phyloP scores from a whole-genome alignment of 1,140 invertebrate genomes.

The Carcinoscorpius rotundicauda region DNA sequence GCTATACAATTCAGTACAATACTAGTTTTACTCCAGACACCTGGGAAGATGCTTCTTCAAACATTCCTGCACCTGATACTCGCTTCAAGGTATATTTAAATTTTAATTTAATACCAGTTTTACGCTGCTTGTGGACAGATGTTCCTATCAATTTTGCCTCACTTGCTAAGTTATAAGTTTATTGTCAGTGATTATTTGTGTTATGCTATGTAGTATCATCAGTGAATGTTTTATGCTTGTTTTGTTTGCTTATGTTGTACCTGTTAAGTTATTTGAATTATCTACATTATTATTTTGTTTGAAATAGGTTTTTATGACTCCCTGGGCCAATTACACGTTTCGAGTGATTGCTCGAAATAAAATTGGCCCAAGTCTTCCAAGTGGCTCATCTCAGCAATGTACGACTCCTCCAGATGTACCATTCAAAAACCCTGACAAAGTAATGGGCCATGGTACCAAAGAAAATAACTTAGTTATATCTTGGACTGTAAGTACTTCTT shows the following conservation, averaged over 20 bases:
- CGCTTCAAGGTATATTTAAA: conserved; percentile 41
- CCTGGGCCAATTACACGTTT: conserved; percentile 96
- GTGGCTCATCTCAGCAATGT: conserved; percentile 62
- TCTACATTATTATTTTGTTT: no score
- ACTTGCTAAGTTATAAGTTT: no score
- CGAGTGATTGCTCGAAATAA: conserved; percentile 85
- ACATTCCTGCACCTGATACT: conserved; percentile 63
- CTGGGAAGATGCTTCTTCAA: conserved; percentile 64
- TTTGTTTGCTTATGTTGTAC: no score
- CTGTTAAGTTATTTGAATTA: no score
- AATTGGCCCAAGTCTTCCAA: conserved; percentile 78
- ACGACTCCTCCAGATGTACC: conserved; percentile 78
- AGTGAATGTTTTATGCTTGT: no score
- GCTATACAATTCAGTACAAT: conserved; percentile 85
- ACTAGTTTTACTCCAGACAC: conserved; percentile 85
- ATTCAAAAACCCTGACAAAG: conserved; percentile 87
- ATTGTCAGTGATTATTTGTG: no score
- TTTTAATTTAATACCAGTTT: no score
- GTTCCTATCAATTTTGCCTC: no score
- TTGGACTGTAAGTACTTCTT: conserved; percentile 51
- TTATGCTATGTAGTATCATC: no score
- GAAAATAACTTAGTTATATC: conserved; percentile 84
- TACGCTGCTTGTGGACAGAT: no score
- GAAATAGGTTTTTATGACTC: conserved; percentile 50
- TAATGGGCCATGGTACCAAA: conserved; percentile 72